Evolutionary conservation across 2,888 invertebrate genomes (phyloP).

Genomic region (Coenonympha glycerion): DNA sequence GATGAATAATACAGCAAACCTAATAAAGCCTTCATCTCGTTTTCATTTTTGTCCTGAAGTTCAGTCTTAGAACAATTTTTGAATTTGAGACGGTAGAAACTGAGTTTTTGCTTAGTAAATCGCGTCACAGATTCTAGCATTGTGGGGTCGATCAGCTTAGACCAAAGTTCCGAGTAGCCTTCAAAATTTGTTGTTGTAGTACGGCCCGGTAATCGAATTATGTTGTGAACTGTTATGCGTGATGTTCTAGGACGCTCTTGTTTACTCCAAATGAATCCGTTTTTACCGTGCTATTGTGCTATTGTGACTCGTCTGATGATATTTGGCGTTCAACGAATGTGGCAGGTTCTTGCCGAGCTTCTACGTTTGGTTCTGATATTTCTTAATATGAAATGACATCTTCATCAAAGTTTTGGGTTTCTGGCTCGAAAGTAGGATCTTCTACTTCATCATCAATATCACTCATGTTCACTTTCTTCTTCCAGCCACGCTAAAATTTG

Average conservation of each 20-base stretch:
- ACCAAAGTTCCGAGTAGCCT: conserved; percentile 7
- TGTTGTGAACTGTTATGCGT: conserved; percentile 7
- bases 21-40: conserved; percentile 17
- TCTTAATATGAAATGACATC: neutral
- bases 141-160: conserved; percentile 7
- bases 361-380: neutral
- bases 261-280: neutral
- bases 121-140: neutral
- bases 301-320: neutral
- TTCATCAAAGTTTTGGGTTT: neutral
- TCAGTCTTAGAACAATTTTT: conserved; percentile 4
- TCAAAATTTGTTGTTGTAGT: conserved; percentile 7
- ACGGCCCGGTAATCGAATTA: conserved; percentile 8
- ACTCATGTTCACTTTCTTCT: neutral
- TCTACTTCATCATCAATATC: neutral
- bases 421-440: neutral
- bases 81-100: conserved; percentile 4
- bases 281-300: neutral
- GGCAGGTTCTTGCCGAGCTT: neutral
- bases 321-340: neutral
- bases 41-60: conserved; percentile 1
- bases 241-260: neutral
- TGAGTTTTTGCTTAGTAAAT: neutral
- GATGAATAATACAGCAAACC: conserved; percentile 22
- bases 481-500: neutral